A percentile compares a stretch with the other conserved stretches of the same genome.
Evolutionary conservation across 2,888 invertebrate genomes (phyloP).

Genomic region (Andrena fulva): DNA sequence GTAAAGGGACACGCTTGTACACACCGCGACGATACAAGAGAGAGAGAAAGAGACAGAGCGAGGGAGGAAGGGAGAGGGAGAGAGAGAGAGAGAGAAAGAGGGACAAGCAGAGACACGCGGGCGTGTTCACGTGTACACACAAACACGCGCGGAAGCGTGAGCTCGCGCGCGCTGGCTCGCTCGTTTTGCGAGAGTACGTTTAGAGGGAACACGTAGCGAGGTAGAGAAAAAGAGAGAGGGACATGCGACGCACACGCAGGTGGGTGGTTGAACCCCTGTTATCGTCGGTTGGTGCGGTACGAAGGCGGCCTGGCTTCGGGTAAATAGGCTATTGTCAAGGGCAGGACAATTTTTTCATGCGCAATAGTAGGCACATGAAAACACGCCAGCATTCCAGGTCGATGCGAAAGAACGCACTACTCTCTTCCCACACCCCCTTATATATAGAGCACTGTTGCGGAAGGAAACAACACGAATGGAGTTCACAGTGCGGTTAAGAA

Average conservation of each 20-base stretch:
- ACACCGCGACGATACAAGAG: conserved; percentile 40
- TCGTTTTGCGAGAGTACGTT: conserved; percentile 39
- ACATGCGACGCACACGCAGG: conserved; percentile 68
- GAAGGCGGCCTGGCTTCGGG: conserved; percentile 56
- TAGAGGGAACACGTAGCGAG: conserved; percentile 66
- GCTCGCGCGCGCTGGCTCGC: conserved; percentile 35
- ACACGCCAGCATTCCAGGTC: conserved; percentile 72
- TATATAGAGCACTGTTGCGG: conserved; percentile 52
- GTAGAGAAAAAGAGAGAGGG: conserved; percentile 70
- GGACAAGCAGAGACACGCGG: conserved; percentile 4
- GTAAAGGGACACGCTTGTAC: conserved; percentile 55
- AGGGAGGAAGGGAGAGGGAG: no score
- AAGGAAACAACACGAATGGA: conserved; percentile 40
- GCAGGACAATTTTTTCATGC: conserved; percentile 83
- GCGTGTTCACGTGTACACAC: conserved; percentile 13
- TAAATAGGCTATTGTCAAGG: conserved; percentile 82
- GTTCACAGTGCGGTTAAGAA: conserved; percentile 49
- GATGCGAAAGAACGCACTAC: conserved; percentile 64
- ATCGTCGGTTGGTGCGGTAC: conserved; percentile 68
- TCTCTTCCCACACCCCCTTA: conserved; percentile 60
- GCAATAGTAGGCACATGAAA: conserved; percentile 81
- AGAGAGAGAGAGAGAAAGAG: no score
- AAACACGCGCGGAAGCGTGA: conserved; percentile 50
- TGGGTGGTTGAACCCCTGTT: conserved; percentile 77
- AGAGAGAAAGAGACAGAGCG: no score